Evolutionary conservation across 2,888 invertebrate species (phyloP).

Genomic region (Mythimna vitellina): DNA sequence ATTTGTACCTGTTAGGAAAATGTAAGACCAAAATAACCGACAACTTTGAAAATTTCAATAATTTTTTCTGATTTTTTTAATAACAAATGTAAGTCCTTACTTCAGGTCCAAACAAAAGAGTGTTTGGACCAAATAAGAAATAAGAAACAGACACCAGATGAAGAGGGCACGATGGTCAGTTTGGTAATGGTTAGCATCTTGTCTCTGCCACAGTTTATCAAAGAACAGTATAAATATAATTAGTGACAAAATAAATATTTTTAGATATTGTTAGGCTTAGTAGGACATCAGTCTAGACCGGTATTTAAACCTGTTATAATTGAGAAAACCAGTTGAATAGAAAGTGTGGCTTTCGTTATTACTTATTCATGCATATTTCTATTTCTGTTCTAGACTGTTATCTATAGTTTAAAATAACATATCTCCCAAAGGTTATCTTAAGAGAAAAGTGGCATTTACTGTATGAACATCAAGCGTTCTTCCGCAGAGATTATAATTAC

Average conservation of each 20-base stretch:
- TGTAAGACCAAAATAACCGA: neutral
- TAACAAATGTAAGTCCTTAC: too few relatives aligned
- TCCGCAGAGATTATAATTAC: constrained; percentile 2
- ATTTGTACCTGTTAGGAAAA: neutral
- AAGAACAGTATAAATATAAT: constrained; percentile 18
- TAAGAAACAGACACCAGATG: neutral
- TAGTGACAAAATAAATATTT: constrained; percentile 29
- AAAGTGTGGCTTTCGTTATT: constrained; percentile 65
- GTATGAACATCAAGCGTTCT: constrained; percentile 14
- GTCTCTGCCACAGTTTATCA: constrained; percentile 18
- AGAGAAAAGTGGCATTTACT: constrained; percentile 18
- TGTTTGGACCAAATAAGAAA: too few relatives aligned
- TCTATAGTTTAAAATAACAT: neutral
- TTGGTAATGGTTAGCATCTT: neutral
- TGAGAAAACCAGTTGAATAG: constrained; percentile 66
- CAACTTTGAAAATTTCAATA: too few relatives aligned
- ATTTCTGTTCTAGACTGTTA: constrained; percentile 15
- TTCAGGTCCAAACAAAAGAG: too few relatives aligned
- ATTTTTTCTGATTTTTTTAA: too few relatives aligned
- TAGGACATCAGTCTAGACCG: constrained; percentile 44
- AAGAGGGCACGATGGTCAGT: neutral
- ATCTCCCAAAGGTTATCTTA: constrained; percentile 11
- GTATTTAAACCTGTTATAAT: constrained; percentile 62
- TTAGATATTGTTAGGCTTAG: constrained; percentile 39
- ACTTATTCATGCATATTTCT: constrained; percentile 48